Evolutionary conservation across 2,113 vertebrate genomes (phyloP), one percentile per base, ranked within the genome.

Genomic region (Rhea americana): DNA sequence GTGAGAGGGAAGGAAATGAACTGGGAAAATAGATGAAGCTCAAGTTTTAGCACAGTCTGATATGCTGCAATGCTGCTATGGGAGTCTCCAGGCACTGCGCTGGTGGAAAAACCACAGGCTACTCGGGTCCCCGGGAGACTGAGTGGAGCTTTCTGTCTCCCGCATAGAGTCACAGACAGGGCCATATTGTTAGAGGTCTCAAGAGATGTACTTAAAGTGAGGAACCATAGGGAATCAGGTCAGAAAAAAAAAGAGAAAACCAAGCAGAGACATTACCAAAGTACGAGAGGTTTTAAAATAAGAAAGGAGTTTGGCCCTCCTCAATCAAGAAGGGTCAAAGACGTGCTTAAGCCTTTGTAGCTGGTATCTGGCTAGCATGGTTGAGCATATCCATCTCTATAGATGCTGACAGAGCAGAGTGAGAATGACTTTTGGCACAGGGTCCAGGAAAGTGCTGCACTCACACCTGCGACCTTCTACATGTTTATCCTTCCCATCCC

Each of bases 1-100:
- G 78, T 89, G 89, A 81, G 77, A 82, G 50, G 62, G 74, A 84
- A 94, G 71, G 50, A 80, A 93, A 66, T 26, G 26, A 85, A 66
- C 78, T 71, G 71, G 67, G 70, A 93, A 43, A 45, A 66, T 75
- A 56, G 14, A 14, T 56, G 30, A 58, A 58, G 48, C 47, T 93
- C 86, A 90, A 90, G 66, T 59, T 77, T 93, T 85, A 87, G 77
- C 50, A 71, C 0, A 1, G 86, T 90, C 26, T 93, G 83, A 96
- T 76, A 74, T 22, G 68, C 66, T 85, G 81, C 47, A 72, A 43
- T 91, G 88, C 83, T 0, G 12, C 45, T 61, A 85, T 89, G 73
- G 89, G 66, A 91, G 53, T 91, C 76, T 93, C 90, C 61, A 47
- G 0, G 0, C 0, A 39, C 11, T 4, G 10, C 7, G 32, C 20